These are phyloP conservation scores for Megastigmus dorsalis DNA, from an alignment of 2,888 invertebrate genomes.

Conservation along the genomic window DNA sequence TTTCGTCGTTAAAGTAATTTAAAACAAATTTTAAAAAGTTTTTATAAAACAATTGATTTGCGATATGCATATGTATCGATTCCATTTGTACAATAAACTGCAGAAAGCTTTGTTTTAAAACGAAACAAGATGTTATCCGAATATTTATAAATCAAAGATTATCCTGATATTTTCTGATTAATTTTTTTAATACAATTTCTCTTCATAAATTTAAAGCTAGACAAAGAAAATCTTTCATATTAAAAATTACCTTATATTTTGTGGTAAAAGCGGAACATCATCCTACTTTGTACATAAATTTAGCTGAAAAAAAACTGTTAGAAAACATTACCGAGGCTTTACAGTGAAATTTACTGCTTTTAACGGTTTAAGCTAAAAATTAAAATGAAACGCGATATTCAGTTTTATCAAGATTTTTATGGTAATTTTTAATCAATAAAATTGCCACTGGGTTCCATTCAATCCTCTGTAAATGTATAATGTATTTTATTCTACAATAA, in stretches of 20 bases:
- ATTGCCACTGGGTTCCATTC: too few relatives aligned
- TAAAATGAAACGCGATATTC: neutral
- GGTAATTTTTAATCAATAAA: neutral
- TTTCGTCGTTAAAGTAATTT: too few relatives aligned
- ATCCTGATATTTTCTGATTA: too few relatives aligned
- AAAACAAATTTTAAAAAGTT: too few relatives aligned
- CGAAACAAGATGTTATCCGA: neutral
- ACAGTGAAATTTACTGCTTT: neutral
- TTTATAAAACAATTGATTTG: too few relatives aligned
- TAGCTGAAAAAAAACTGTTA: neutral
- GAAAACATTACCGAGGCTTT: conserved; percentile 2
- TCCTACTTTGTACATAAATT: neutral
- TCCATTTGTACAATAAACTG: too few relatives aligned
- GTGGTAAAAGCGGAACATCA: neutral
- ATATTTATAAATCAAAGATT: neutral
- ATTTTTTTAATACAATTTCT: neutral
- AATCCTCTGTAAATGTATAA: too few relatives aligned
- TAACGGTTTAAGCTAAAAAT: neutral
- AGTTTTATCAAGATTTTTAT: neutral
- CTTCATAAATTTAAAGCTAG: neutral
- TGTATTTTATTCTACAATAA: too few relatives aligned
- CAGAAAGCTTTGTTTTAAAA: too few relatives aligned
- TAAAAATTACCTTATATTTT: neutral
- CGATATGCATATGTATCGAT: too few relatives aligned
- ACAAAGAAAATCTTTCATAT: neutral